These are phyloP conservation scores for Sinocyclocheilus anshuiensis DNA, from an alignment of 2,113 vertebrate species.

Conservation along the genomic window DNA sequence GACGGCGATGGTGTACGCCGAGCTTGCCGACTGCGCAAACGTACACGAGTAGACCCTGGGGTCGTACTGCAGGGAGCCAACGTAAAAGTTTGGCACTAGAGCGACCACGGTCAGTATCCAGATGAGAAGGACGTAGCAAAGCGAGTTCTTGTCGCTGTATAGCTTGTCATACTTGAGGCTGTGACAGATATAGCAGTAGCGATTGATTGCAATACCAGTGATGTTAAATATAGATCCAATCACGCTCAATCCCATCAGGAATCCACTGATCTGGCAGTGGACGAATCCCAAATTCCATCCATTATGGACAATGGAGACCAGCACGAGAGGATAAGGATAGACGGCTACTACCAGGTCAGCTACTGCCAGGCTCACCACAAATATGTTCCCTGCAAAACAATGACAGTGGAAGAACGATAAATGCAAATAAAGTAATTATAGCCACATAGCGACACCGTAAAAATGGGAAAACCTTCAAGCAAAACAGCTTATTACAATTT, in stretches of 20 bases:
- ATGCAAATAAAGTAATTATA: background rate
- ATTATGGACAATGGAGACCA: slow-evolving; percentile 81
- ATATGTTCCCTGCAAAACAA: slow-evolving; percentile 83
- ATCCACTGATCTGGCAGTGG: slow-evolving; percentile 85
- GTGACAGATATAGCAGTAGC: slow-evolving; percentile 88
- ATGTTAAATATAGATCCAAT: slow-evolving; percentile 87
- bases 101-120: slow-evolving; percentile 82
- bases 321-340: slow-evolving; percentile 85
- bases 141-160: slow-evolving; percentile 80
- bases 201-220: slow-evolving; percentile 84
- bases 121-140: slow-evolving; percentile 81
- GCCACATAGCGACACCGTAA: background rate
- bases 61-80: slow-evolving; percentile 82
- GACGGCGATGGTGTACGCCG: slow-evolving; percentile 80
- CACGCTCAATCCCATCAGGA: slow-evolving; percentile 86
- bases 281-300: slow-evolving; percentile 83
- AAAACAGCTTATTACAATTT: background rate
- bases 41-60: slow-evolving; percentile 84
- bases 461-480: slow-evolving; percentile 6
- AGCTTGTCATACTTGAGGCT: slow-evolving; percentile 82
- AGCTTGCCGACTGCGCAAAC: slow-evolving; percentile 81
- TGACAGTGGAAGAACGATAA: slow-evolving; percentile 17
- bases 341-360: slow-evolving; percentile 86
- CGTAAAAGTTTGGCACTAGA: slow-evolving; percentile 80
- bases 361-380: slow-evolving; percentile 85